phyloP scores from a whole-genome alignment of 2,797 vertebrate species.

The Tragopan temminckii region DNA sequence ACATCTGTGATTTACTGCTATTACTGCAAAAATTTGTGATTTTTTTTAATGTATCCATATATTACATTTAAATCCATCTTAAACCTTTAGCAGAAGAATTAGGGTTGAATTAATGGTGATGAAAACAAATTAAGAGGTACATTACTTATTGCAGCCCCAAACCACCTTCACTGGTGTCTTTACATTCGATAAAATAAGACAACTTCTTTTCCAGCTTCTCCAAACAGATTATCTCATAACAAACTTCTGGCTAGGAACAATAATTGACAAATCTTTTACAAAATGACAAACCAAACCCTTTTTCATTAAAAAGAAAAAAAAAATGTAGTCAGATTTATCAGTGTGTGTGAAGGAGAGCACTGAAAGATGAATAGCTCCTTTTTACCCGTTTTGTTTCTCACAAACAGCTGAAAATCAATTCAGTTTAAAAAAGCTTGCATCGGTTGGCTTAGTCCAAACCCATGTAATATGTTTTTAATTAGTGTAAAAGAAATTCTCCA shows the following conservation, averaged over 20 bases:
- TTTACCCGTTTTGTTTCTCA: background rate
- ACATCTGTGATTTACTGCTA: background rate
- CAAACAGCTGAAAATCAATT: background rate
- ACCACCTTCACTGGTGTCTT: background rate
- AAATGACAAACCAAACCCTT: background rate
- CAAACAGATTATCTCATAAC: background rate
- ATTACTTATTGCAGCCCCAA: background rate
- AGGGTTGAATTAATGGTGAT: background rate
- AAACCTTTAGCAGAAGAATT: background rate
- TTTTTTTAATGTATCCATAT: background rate
- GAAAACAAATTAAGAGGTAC: background rate
- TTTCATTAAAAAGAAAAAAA: background rate
- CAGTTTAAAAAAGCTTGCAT: background rate
- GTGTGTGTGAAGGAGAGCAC: accelerated
- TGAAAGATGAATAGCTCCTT: background rate
- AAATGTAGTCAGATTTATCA: background rate
- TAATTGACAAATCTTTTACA: background rate
- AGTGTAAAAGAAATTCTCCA: background rate
- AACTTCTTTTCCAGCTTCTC: background rate
- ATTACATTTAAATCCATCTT: background rate
- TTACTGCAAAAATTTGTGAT: background rate
- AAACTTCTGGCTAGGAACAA: background rate
- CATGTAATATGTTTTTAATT: background rate
- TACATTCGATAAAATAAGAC: background rate
- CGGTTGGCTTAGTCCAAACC: background rate